phyloP scores from a whole-genome alignment of 30 jellyfish, hydroid and myxozoan genomes.

The Hydra vulgaris region DNA sequence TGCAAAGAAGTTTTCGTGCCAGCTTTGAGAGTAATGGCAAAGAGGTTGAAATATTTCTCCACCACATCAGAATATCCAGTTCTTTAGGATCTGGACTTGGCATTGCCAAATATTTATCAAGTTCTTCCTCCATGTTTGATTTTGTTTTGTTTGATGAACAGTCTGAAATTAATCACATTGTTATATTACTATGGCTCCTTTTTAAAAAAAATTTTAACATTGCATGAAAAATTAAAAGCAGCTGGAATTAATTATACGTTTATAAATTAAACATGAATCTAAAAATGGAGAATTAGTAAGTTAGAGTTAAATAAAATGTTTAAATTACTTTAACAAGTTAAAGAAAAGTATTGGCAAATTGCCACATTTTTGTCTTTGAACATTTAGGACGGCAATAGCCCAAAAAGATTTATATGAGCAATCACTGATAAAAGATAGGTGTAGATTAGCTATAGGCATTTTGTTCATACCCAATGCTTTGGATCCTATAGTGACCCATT shows the following conservation, averaged over 20 bases:
- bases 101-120: neutral
- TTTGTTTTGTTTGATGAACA: neutral
- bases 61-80: neutral
- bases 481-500: neutral
- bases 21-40: neutral
- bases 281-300: neutral
- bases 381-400: neutral
- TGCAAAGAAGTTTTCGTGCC: neutral
- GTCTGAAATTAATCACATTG: neutral
- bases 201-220: neutral
- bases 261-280: neutral
- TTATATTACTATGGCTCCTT: neutral
- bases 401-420: neutral
- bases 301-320: neutral
- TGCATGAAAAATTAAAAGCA: neutral
- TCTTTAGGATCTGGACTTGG: neutral
- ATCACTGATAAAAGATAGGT: neutral
- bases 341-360: neutral
- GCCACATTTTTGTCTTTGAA: neutral
- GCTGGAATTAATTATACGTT: neutral
- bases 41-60: neutral
- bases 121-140: neutral
- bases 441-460: neutral
- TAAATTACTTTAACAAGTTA: neutral
- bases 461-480: neutral